Evolutionary conservation across 1,140 invertebrate species (phyloP), one percentile per base, ranked within the genome.

Genomic region (Drosophila triauraria): DNA sequence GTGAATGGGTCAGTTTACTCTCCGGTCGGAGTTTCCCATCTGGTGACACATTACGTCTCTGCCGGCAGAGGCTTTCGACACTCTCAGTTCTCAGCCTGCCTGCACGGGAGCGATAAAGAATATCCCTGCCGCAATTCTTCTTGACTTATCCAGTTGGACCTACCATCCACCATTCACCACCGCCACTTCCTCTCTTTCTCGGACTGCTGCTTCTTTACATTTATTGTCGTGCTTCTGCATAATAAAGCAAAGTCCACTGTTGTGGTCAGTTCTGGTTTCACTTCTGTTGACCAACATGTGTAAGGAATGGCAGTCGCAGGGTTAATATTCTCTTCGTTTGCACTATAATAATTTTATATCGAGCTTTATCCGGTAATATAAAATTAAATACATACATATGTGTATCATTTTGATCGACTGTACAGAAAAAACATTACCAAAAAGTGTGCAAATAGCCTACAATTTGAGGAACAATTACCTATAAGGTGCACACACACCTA

Each of bases 221-320:
- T 72, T 48, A 59, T 71, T 71, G 54, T 62, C 82, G 82, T 85
- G 82, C 68, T 85, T 81, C 77, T 57, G 82, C 82, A 84, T 84
- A 84, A 84, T 84, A 64, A 85, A 51, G 53, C 42, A 51, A 70
- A 46, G 48, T 50, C 50, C 60, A 74, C 77, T 84, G 78, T 81
- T 84, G 82, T 64, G 81, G 81, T 85, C 47, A 74, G 57, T 51
- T 74, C 57, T 20, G 25, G 46, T 32, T 60, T 46, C 51, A 30
- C 27, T 15, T 32, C 12, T 35, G 43, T 20, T 23, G 20, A 8
- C 30, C 20, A 56, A 23, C 48, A 54, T 56, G 30, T 54, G 53
- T 40, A 54, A 23, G 35, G 13, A 56, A 2, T 10, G 35, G 53
- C 13, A 23, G 23, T 54, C 1, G 20, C 7, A n/a, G 51, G 51